A percentile compares a stretch with the other conserved stretches of the same genome.
phyloP scores from a whole-genome alignment of 2,888 invertebrate species.

The Scaptodrosophila latifasciaeformis region DNA sequence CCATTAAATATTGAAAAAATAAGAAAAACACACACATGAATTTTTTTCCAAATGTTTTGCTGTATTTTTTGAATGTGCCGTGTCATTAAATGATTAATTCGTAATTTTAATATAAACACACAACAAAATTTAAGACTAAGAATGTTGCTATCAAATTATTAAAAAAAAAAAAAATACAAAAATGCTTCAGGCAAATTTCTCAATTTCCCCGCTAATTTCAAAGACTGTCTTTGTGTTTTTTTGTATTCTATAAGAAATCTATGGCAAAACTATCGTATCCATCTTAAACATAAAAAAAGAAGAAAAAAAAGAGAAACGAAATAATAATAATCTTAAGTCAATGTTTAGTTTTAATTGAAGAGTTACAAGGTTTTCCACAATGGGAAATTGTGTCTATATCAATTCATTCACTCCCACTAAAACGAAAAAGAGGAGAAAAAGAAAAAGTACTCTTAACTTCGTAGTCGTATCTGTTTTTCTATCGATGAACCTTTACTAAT shows the following conservation, averaged over 20 bases:
- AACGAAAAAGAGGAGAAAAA: too few relatives aligned
- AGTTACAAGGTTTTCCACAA: too few relatives aligned
- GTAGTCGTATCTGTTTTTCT: conserved; percentile 49
- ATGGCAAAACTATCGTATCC: not conserved
- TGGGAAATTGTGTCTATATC: conserved; percentile 8
- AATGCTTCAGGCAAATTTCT: conserved; percentile 29
- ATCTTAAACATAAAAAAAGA: not conserved
- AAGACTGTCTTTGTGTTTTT: conserved; percentile 63
- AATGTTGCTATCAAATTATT: too few relatives aligned
- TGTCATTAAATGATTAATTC: conserved; percentile 27
- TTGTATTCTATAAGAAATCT: conserved; percentile 27
- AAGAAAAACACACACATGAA: conserved; percentile 7
- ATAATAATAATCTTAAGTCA: not conserved
- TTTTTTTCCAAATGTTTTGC: conserved; percentile 17
- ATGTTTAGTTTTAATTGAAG: conserved; percentile 26
- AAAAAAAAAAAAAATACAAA: not conserved
- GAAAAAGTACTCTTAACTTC: too few relatives aligned
- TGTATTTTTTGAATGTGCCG: conserved; percentile 35
- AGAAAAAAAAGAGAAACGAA: too few relatives aligned
- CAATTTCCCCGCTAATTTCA: conserved; percentile 46
- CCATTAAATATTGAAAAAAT: conserved; percentile 9
- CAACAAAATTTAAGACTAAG: not conserved
- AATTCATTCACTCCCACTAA: conserved; percentile 16
- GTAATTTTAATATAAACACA: conserved; percentile 7
- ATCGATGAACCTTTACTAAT: conserved; percentile 42